These are phyloP conservation scores for Nomada fucata DNA, from an alignment of 2,888 invertebrate species.

Conservation along the genomic window DNA sequence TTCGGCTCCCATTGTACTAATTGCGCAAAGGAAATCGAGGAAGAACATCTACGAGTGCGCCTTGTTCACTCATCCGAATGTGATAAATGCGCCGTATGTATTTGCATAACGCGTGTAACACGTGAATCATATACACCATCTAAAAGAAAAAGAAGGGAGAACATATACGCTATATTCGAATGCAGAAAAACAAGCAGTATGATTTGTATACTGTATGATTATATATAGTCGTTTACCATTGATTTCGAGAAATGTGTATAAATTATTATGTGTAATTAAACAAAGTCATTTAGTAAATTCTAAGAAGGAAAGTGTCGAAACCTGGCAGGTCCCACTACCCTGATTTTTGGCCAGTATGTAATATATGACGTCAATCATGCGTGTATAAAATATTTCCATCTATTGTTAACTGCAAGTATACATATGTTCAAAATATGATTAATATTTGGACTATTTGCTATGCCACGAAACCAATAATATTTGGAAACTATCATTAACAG, in stretches of 20 bases:
- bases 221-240: constrained; percentile 79
- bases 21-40: constrained; percentile 65
- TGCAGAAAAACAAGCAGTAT: constrained; percentile 66
- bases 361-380: no score
- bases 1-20: constrained; percentile 65
- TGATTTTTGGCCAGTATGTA: no score
- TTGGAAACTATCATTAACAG: no score
- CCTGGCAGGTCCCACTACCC: no score
- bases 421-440: no score
- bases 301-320: constrained; percentile 44
- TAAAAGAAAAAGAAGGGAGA: constrained; percentile 17
- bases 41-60: constrained; percentile 35
- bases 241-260: constrained; percentile 80
- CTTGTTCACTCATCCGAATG: not conserved
- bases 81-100: constrained; percentile 17
- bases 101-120: constrained; percentile 28
- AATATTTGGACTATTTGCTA: no score
- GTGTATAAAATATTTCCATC: no score
- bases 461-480: no score
- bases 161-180: constrained; percentile 61
- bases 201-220: constrained; percentile 78
- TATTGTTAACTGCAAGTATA: no score
- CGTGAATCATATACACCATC: constrained; percentile 42
- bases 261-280: constrained; percentile 81
- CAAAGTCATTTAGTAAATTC: constrained; percentile 79